Conservation (phyloP, 2,113 vertebrate species). For the Chinchilla lanigera region DNA sequence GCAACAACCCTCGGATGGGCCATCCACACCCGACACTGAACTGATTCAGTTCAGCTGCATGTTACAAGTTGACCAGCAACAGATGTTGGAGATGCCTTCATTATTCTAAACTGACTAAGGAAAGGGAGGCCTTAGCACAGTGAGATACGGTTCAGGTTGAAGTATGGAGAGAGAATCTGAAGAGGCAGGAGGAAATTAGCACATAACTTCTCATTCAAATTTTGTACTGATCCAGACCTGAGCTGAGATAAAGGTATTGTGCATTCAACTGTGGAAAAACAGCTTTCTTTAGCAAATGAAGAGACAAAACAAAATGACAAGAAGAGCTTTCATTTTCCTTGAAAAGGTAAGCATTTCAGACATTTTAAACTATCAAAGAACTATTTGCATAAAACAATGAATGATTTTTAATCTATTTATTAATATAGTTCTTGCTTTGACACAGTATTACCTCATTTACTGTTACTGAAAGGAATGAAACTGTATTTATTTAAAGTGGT, state of each 20-base stretch:
- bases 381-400: conserved; percentile 23
- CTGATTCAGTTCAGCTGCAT: not conserved
- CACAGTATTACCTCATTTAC: conserved; percentile 10
- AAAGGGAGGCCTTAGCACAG: not conserved
- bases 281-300: conserved; percentile 38
- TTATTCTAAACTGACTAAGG: not conserved
- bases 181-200: not conserved
- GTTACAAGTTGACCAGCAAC: not conserved
- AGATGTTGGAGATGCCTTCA: not conserved
- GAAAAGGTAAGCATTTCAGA: conserved; percentile 30
- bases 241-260: not conserved
- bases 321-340: not conserved
- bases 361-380: conserved; percentile 34
- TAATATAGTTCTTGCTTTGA: conserved; percentile 48
- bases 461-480: conserved; percentile 41
- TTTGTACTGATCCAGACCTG: conserved; percentile 46
- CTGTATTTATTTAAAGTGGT: not conserved
- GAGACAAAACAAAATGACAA: conserved; percentile 42
- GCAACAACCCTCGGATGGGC: not conserved
- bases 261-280: conserved; percentile 15
- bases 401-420: conserved; percentile 42
- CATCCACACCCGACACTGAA: not conserved
- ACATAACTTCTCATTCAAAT: conserved; percentile 24
- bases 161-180: not conserved
- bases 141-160: not conserved